Conservation (phyloP, 2,888 invertebrate species). For the Hedychridium roseum region DNA sequence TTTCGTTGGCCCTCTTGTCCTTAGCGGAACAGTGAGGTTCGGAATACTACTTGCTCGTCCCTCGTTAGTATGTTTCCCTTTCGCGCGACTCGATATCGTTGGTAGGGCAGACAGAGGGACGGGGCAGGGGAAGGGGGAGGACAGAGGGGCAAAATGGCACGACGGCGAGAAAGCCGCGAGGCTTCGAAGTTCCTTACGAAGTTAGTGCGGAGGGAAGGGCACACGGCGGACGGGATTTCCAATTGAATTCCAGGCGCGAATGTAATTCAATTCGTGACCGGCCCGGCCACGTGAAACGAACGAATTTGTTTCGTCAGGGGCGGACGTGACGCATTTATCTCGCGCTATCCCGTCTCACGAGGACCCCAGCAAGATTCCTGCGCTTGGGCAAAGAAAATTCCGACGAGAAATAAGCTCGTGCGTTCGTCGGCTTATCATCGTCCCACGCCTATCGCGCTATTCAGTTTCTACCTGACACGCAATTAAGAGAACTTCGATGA, state of each 20-base stretch:
- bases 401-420: too few species aligned
- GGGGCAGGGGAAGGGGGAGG: slow-evolving; percentile 9
- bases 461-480: too few species aligned
- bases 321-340: slow-evolving; percentile 11
- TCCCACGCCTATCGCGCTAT: too few species aligned
- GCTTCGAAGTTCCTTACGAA: slow-evolving; percentile 24
- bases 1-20: too few species aligned
- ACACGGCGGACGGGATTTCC: slow-evolving; percentile 25
- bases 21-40: too few species aligned
- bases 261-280: slow-evolving; percentile 44
- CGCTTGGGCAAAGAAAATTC: too few species aligned
- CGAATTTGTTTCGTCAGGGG: slow-evolving; percentile 35
- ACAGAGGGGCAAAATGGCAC: slow-evolving; percentile 3
- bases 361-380: too few species aligned
- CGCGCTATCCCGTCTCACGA: slow-evolving; percentile 21
- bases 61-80: neutral
- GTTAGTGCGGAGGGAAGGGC: slow-evolving; percentile 18
- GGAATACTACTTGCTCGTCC: too few species aligned
- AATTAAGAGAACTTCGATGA: too few species aligned
- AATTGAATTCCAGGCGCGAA: slow-evolving; percentile 45
- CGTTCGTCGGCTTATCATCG: too few species aligned
- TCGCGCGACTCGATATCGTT: neutral
- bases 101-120: too few species aligned
- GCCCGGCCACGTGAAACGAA: slow-evolving; percentile 35
- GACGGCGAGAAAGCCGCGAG: neutral